Percentiles rank a stretch among this genome's conserved stretches.
Conservation (phyloP, 2,888 invertebrate genomes). For the Erebia epiphron region DNA sequence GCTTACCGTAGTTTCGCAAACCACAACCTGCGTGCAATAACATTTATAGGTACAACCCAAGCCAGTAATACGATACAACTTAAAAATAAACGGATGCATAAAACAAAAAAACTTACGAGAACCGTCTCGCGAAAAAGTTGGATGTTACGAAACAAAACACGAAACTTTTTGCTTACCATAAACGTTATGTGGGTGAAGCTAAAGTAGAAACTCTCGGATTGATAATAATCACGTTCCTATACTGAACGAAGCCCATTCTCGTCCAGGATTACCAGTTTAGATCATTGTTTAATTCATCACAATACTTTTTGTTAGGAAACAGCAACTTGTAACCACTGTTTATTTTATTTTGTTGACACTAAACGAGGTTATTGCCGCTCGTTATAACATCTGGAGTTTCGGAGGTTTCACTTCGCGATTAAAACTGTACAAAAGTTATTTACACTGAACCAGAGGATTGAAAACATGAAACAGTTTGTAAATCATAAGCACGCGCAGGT, state of each 20-base stretch:
- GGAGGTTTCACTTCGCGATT: slow-evolving; percentile 67
- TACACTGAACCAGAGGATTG: slow-evolving; percentile 28
- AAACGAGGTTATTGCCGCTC: slow-evolving; percentile 72
- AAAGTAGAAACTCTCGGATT: slow-evolving; percentile 58
- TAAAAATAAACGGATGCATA: slow-evolving; percentile 32
- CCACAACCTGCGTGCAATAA: slow-evolving; percentile 25
- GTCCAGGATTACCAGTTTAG: slow-evolving; percentile 69
- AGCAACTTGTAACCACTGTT: slow-evolving; percentile 73
- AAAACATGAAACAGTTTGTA: slow-evolving; percentile 47
- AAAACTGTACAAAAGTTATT: slow-evolving; percentile 44
- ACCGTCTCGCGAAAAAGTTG: slow-evolving; percentile 50
- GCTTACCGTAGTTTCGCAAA: slow-evolving; percentile 34
- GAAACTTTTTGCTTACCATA: slow-evolving; percentile 79
- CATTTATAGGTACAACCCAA: slow-evolving; percentile 10
- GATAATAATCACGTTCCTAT: slow-evolving; percentile 66
- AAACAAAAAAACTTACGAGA: slow-evolving; percentile 29
- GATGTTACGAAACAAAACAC: slow-evolving; percentile 73
- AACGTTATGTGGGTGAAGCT: slow-evolving; percentile 78
- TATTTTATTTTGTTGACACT: slow-evolving; percentile 77
- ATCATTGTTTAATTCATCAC: slow-evolving; percentile 76
- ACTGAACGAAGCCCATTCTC: slow-evolving; percentile 70
- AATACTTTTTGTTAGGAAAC: slow-evolving; percentile 57
- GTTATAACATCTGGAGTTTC: slow-evolving; percentile 68
- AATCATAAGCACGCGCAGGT: slow-evolving; percentile 62
- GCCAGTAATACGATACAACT: slow-evolving; percentile 26